These are phyloP conservation scores for Leptura quadrifasciata DNA, from an alignment of 2,888 invertebrate species.

Conservation along the genomic window DNA sequence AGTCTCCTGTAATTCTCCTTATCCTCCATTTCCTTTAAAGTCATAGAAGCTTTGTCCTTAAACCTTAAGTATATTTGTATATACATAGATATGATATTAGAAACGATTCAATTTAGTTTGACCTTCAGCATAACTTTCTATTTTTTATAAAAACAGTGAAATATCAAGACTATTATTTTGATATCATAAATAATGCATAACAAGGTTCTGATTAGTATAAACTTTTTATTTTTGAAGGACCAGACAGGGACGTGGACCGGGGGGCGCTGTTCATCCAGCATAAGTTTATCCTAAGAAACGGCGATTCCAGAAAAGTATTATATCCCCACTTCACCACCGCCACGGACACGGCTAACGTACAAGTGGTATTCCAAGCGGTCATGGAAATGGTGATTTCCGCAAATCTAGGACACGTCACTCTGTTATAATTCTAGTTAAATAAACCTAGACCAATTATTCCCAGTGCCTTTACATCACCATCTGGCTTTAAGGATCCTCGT, in stretches of 20 bases:
- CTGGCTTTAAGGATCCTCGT: background rate
- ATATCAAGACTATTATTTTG: too few relatives aligned
- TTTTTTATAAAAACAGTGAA: too few relatives aligned
- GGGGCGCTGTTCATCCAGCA: constrained; percentile 80
- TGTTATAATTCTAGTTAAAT: constrained; percentile 69
- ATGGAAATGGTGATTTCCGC: constrained; percentile 81
- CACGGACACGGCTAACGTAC: constrained; percentile 81
- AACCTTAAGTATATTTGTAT: too few relatives aligned
- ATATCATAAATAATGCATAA: too few relatives aligned
- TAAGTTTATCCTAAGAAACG: constrained; percentile 77
- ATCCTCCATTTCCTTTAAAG: too few relatives aligned
- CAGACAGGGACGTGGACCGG: constrained; percentile 79
- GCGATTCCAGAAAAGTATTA: constrained; percentile 77
- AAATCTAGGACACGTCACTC: constrained; percentile 77
- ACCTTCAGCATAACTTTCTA: too few relatives aligned
- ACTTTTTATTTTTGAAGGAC: constrained; percentile 71
- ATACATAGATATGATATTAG: too few relatives aligned
- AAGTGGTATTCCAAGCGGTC: constrained; percentile 80
- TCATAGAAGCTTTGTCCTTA: too few relatives aligned
- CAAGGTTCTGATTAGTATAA: too few relatives aligned
- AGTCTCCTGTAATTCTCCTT: too few relatives aligned
- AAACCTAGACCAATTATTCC: background rate
- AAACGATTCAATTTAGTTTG: too few relatives aligned
- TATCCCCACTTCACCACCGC: constrained; percentile 82
- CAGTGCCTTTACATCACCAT: background rate